A percentile compares a stretch with the other conserved stretches of the same genome.
These are phyloP conservation scores for Spodoptera litura DNA, from an alignment of 1,140 invertebrate genomes.

Conservation along the genomic window DNA sequence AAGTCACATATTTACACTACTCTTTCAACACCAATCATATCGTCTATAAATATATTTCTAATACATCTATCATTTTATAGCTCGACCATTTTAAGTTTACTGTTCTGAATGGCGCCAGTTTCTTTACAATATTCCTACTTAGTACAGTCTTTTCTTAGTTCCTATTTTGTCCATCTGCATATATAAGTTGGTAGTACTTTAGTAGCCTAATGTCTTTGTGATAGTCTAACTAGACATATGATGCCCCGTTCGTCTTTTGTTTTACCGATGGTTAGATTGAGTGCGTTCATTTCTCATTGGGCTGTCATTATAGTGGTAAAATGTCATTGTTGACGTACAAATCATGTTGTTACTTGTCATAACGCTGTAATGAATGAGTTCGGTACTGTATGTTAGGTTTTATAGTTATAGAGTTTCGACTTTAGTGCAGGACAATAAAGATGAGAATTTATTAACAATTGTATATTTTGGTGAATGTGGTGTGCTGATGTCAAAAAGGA, in stretches of 20 bases:
- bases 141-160: no score
- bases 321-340: background rate
- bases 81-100: no score
- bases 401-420: no score
- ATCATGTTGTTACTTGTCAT: conserved; percentile 13
- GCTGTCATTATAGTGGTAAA: conserved; percentile 13
- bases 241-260: conserved; percentile 36
- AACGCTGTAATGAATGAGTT: conserved; percentile 1
- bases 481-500: no score
- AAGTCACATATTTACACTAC: background rate
- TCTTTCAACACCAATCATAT: conserved; percentile 14
- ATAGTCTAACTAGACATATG: conserved; percentile 43
- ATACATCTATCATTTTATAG: conserved; percentile 45
- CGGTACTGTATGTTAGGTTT: no score
- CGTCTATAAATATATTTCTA: conserved; percentile 7
- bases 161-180: no score
- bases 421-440: no score
- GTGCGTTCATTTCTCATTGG: conserved; percentile 20
- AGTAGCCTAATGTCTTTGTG: conserved; percentile 50
- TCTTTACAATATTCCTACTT: no score
- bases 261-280: background rate
- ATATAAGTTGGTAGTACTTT: background rate
- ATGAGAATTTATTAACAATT: no score
- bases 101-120: no score
- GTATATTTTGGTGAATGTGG: no score